These are phyloP conservation scores for Formica aserva DNA, from an alignment of 2,888 invertebrate genomes.

Conservation along the genomic window DNA sequence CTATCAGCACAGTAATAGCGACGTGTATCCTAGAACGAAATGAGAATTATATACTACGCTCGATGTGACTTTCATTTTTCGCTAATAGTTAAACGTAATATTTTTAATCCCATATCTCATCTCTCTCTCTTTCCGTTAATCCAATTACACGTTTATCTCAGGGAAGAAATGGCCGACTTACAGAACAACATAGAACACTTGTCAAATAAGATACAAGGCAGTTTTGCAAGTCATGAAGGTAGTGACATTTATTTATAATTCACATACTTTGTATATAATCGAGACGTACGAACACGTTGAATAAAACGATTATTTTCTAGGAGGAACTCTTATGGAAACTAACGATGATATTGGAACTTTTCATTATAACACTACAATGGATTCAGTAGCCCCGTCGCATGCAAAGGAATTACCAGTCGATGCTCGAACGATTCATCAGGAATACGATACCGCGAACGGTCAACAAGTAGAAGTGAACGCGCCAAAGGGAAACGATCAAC, in stretches of 20 bases:
- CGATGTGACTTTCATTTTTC: slow-evolving; percentile 30
- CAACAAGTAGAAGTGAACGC: neutral
- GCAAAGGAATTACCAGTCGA: neutral
- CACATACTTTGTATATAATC: slow-evolving; percentile 8
- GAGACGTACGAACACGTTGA: neutral
- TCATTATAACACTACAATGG: slow-evolving; percentile 46
- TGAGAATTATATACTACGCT: slow-evolving; percentile 13
- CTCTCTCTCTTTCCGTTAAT: neutral
- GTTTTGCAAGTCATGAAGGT: slow-evolving; percentile 78
- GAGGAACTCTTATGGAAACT: slow-evolving; percentile 36
- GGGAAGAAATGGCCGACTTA: slow-evolving; percentile 93
- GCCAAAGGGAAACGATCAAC: slow-evolving; percentile 9
- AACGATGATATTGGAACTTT: slow-evolving; percentile 46
- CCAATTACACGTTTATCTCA: slow-evolving; percentile 81
- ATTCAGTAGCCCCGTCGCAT: slow-evolving; percentile 36
- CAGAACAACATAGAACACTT: slow-evolving; percentile 92
- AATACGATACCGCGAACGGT: slow-evolving; percentile 12
- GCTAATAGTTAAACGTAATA: slow-evolving; percentile 9
- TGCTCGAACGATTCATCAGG: slow-evolving; percentile 21
- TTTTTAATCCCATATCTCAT: neutral
- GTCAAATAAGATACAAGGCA: slow-evolving; percentile 85
- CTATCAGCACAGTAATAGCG: slow-evolving; percentile 83
- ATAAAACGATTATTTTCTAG: slow-evolving; percentile 41
- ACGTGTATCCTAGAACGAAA: slow-evolving; percentile 20
- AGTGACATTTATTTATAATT: slow-evolving; percentile 32